Base-by-base conservation (phyloP, 1,140 invertebrate species). In the Drosophila oshimai region DNA sequence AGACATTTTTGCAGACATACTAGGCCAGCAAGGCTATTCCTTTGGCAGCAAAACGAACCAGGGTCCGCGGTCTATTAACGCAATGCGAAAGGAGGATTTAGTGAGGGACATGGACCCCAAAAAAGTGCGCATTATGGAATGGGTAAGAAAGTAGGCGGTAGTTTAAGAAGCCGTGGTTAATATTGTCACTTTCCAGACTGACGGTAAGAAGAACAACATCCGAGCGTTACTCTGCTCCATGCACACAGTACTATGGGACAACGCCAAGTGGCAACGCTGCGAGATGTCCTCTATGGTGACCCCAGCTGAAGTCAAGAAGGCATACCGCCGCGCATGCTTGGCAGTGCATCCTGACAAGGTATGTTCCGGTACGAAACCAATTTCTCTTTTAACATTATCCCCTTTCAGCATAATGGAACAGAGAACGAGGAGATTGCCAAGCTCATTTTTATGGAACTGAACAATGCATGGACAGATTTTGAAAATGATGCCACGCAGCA, bases 331-430 rank as follows among this genome's bases (percentile, higher is more conserved):
- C 91, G 99, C 99, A 15, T 99, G 98, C 80, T 93, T 99, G 9
- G 96, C 97, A 42, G 97, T 99, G 24, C 99, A 99, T 93, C 99
- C 99, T 0, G 99, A 99, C 90, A 99, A 99, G 94, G 98, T 98
- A 92, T 90, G 70, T 61, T 4, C 3, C 15, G 44, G 2, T 7
- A 7, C 5, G 5, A 22, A 22, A 22, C 46, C 37, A 24, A n/a
- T 41, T 44, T 9, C 5, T 20, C 13, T 12, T 6, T 2, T 20
- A 6, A 26, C 4, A 33, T 7, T 33, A 6, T 12, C n/a, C n/a
- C n/a, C n/a, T 36, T 70, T 94, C 94, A 98, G 97, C 96, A 97
- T 95, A 94, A 95, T 71, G 97, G 97, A 28, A 97, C 96, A 1
- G 93, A 94, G 26, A 96, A 98, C 89, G 97, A 98, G 91, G 95